phyloP scores from a whole-genome alignment of 2,797 vertebrate genomes.

The Gadopsis bispinosus region DNA sequence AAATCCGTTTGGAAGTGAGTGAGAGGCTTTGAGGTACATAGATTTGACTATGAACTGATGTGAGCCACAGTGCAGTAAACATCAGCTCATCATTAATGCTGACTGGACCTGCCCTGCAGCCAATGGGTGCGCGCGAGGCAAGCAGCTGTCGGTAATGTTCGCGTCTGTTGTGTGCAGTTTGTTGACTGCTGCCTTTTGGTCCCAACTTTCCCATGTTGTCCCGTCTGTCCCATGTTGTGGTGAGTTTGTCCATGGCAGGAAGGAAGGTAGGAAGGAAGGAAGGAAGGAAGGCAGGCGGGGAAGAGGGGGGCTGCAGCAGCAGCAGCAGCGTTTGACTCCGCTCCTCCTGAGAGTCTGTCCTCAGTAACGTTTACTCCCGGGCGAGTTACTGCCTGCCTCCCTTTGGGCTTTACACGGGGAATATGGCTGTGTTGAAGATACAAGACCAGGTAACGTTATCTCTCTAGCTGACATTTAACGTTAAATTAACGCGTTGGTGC shows the following conservation, averaged over 20 bases:
- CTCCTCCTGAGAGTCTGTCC: constrained; percentile 18
- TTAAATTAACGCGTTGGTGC: not conserved
- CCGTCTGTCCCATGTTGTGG: constrained; percentile 25
- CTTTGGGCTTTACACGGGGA: constrained; percentile 12
- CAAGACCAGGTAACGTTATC: constrained; percentile 72
- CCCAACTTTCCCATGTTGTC: constrained; percentile 15
- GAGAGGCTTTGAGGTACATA: not conserved
- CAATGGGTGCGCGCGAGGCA: not conserved
- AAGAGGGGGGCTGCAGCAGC: not conserved
- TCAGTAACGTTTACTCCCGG: constrained; percentile 45
- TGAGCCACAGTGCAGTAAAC: not conserved
- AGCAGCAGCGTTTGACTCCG: constrained; percentile 31
- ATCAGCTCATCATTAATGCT: not conserved
- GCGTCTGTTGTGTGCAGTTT: not conserved
- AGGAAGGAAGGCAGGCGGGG: constrained; percentile 61
- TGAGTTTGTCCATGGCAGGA: constrained; percentile 54
- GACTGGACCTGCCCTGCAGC: not conserved
- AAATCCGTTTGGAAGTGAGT: constrained; percentile 11
- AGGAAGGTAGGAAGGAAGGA: constrained; percentile 58
- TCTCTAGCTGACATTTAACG: not conserved
- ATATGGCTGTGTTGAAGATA: constrained; percentile 78
- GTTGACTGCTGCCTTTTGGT: not conserved
- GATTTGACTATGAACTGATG: not conserved
- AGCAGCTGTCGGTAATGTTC: too few species aligned
- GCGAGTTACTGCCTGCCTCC: constrained; percentile 39